phyloP scores from a whole-genome alignment of 1,140 invertebrate genomes.

The Ceratina japonica region DNA sequence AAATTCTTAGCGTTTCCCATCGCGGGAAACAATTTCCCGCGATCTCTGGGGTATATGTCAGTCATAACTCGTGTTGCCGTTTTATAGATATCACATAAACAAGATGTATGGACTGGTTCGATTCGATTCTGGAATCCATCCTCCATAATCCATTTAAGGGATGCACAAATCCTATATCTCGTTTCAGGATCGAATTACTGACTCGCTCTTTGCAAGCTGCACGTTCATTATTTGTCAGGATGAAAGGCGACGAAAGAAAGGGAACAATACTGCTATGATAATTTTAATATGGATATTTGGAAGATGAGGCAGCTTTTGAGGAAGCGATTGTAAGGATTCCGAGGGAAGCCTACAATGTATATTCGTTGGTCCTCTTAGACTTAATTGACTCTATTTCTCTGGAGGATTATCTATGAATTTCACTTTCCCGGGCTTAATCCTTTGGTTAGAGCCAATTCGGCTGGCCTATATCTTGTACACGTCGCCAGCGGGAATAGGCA shows the following conservation, averaged over 20 bases:
- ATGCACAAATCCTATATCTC: slow-evolving; percentile 18
- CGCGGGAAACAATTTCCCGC: background rate
- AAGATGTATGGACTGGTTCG: background rate
- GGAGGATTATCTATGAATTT: slow-evolving; percentile 53
- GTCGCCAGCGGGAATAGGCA: slow-evolving; percentile 8
- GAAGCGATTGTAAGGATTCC: slow-evolving; percentile 44
- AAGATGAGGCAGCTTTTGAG: background rate
- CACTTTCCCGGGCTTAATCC: slow-evolving; percentile 42
- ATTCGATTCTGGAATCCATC: slow-evolving; percentile 4
- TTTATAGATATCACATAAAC: slow-evolving; percentile 12
- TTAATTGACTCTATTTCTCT: slow-evolving; percentile 51
- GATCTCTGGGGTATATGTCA: slow-evolving; percentile 4
- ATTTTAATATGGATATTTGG: slow-evolving; percentile 31
- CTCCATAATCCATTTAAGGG: slow-evolving; percentile 27
- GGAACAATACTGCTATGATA: background rate
- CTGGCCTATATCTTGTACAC: slow-evolving; percentile 10
- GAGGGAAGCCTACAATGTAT: slow-evolving; percentile 23
- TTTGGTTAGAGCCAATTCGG: slow-evolving; percentile 49
- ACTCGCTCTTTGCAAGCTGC: background rate
- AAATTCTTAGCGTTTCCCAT: slow-evolving; percentile 1
- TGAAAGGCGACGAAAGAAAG: too few species aligned
- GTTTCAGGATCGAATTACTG: slow-evolving; percentile 21
- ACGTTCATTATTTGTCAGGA: too few species aligned
- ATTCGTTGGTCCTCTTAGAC: slow-evolving; percentile 28
- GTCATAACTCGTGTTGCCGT: background rate